phyloP scores from a whole-genome alignment of 2,888 invertebrate species.

The Phaonia tiefii region DNA sequence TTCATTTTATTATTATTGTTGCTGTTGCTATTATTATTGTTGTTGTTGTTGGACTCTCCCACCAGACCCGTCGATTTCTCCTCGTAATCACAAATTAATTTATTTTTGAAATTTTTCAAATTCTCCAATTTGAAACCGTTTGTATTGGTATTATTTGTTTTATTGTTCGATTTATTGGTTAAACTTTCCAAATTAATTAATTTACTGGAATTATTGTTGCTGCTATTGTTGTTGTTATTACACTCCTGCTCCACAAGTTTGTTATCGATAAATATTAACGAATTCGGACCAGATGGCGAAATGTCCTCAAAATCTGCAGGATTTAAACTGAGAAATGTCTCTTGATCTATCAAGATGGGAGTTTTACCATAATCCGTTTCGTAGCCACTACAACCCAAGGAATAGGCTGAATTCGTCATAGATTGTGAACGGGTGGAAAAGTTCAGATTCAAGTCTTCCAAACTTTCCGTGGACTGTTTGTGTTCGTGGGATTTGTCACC shows the following conservation, averaged over 20 bases:
- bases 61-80: slow-evolving; percentile 69
- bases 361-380: slow-evolving; percentile 74
- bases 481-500: slow-evolving; percentile 76
- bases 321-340: slow-evolving; percentile 80
- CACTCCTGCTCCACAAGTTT: slow-evolving; percentile 72
- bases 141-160: slow-evolving; percentile 78
- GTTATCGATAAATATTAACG: slow-evolving; percentile 79
- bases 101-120: slow-evolving; percentile 80
- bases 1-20: slow-evolving; percentile 76
- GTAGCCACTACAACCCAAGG: slow-evolving; percentile 69
- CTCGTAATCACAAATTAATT: slow-evolving; percentile 79
- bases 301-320: slow-evolving; percentile 80
- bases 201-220: slow-evolving; percentile 73
- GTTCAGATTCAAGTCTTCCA: slow-evolving; percentile 79
- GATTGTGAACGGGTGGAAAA: slow-evolving; percentile 74
- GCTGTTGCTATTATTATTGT: slow-evolving; percentile 60
- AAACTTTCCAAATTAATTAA: slow-evolving; percentile 77
- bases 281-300: slow-evolving; percentile 77
- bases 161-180: slow-evolving; percentile 78
- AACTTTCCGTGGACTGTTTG: slow-evolving; percentile 75
- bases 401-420: slow-evolving; percentile 72
- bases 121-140: slow-evolving; percentile 80
- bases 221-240: slow-evolving; percentile 68
- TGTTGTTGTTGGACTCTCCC: slow-evolving; percentile 41
- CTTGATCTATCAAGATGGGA: slow-evolving; percentile 79